Conservation (phyloP, 2,888 invertebrate species). For the Homarus gammarus region DNA sequence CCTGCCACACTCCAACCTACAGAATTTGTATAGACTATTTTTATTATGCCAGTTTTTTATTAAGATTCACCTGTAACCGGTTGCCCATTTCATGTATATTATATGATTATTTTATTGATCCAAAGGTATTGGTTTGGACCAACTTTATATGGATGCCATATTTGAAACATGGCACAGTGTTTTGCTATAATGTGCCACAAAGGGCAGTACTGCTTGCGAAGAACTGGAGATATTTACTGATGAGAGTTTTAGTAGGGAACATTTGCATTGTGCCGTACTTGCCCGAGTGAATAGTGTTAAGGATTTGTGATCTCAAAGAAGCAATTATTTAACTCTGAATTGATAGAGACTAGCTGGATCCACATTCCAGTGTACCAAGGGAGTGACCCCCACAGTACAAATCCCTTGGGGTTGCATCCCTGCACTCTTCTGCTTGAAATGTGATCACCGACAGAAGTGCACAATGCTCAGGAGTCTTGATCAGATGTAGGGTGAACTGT, state of each 20-base stretch:
- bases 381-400: slow-evolving; percentile 69
- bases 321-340: slow-evolving; percentile 50
- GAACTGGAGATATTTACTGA: slow-evolving; percentile 40
- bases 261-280: slow-evolving; percentile 64
- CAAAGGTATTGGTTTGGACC: slow-evolving; percentile 69
- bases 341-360: slow-evolving; percentile 55
- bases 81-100: slow-evolving; percentile 69
- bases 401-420: slow-evolving; percentile 68
- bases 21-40: slow-evolving; percentile 76
- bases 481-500: slow-evolving; percentile 32
- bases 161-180: slow-evolving; percentile 27
- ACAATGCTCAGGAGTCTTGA: slow-evolving; percentile 69
- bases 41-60: slow-evolving; percentile 75
- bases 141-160: slow-evolving; percentile 67
- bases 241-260: slow-evolving; percentile 38
- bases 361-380: slow-evolving; percentile 71
- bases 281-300: slow-evolving; percentile 67
- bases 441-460: slow-evolving; percentile 57
- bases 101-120: slow-evolving; percentile 68
- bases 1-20: slow-evolving; percentile 67
- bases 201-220: slow-evolving; percentile 53
- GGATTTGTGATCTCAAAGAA: slow-evolving; percentile 69
- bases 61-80: slow-evolving; percentile 61
- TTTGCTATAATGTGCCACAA: slow-evolving; percentile 48
- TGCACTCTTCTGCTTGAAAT: slow-evolving; percentile 58